phyloP scores from a whole-genome alignment of 2,797 vertebrate genomes.

The Parotocinclus haroldoi region DNA sequence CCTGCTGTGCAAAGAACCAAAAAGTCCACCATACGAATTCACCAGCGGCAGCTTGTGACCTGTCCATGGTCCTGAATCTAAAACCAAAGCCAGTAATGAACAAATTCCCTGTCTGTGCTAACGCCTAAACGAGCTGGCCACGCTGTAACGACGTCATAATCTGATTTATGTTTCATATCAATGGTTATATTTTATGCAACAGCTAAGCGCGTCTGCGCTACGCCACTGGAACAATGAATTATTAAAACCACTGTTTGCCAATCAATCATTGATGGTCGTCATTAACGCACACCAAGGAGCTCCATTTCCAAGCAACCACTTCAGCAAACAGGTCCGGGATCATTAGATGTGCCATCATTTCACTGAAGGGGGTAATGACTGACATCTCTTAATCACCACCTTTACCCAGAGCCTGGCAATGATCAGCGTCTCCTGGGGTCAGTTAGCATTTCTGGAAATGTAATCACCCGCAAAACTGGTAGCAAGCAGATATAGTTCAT shows the following conservation, averaged over 20 bases:
- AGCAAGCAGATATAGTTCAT: not conserved
- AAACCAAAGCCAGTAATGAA: not conserved
- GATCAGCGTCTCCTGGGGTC: not conserved
- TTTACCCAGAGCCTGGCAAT: not conserved
- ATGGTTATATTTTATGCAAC: too few species aligned
- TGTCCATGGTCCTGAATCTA: constrained; percentile 49
- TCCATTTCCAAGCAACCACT: constrained; percentile 31
- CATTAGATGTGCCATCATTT: constrained; percentile 13
- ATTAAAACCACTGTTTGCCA: constrained; percentile 22
- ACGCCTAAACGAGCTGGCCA: too few species aligned
- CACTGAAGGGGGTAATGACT: constrained; percentile 1
- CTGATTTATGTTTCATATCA: too few species aligned
- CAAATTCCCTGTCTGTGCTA: too few species aligned
- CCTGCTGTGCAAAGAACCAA: not conserved
- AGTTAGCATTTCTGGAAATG: not conserved
- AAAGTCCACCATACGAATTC: not conserved
- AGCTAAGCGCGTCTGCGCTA: too few species aligned
- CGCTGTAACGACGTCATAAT: too few species aligned
- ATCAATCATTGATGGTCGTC: constrained; percentile 4
- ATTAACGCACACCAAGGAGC: constrained; percentile 5
- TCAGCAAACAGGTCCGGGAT: constrained; percentile 28
- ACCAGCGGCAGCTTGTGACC: constrained; percentile 20
- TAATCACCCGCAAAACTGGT: constrained; percentile 1
- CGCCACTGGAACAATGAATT: not conserved
- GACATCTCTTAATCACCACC: not conserved